A percentile compares a stretch with the other conserved stretches of the same genome.
These are phyloP conservation scores for Drosophila simulans DNA, from an alignment of 1,140 invertebrate genomes.

Conservation along the genomic window DNA sequence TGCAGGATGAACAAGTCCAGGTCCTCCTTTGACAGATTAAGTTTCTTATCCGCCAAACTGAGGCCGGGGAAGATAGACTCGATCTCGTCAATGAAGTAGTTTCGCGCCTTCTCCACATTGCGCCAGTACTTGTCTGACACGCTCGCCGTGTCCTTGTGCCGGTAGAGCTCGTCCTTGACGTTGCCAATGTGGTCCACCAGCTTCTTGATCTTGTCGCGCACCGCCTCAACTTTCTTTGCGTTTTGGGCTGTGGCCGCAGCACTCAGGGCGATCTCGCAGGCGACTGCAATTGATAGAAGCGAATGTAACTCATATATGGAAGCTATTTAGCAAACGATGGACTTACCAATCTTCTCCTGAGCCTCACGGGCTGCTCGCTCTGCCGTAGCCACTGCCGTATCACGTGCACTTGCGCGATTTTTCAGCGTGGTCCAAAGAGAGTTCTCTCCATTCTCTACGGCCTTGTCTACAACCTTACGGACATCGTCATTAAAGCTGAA, in stretches of 20 bases:
- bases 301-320: not conserved
- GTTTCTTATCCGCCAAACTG: constrained; percentile 87
- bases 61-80: constrained; percentile 90
- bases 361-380: constrained; percentile 85
- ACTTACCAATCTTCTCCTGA: constrained; percentile 72
- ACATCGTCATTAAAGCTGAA: constrained; percentile 87
- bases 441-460: constrained; percentile 86
- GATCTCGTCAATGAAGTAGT: constrained; percentile 90
- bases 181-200: constrained; percentile 87
- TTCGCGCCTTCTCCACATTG: constrained; percentile 88
- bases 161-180: constrained; percentile 87
- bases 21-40: constrained; percentile 87
- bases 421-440: constrained; percentile 87
- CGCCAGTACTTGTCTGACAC: constrained; percentile 90
- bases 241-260: constrained; percentile 85
- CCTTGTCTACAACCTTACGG: constrained; percentile 86
- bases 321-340: not conserved
- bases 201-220: constrained; percentile 87
- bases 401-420: constrained; percentile 86
- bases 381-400: constrained; percentile 85
- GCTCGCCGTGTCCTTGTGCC: constrained; percentile 86
- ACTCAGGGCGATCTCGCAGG: constrained; percentile 85
- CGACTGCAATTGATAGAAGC: constrained; percentile 28
- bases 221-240: constrained; percentile 83
- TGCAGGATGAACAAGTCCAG: constrained; percentile 90